Evolutionary conservation across 2,113 vertebrate species (phyloP).

Genomic region (Chamaea fasciata): DNA sequence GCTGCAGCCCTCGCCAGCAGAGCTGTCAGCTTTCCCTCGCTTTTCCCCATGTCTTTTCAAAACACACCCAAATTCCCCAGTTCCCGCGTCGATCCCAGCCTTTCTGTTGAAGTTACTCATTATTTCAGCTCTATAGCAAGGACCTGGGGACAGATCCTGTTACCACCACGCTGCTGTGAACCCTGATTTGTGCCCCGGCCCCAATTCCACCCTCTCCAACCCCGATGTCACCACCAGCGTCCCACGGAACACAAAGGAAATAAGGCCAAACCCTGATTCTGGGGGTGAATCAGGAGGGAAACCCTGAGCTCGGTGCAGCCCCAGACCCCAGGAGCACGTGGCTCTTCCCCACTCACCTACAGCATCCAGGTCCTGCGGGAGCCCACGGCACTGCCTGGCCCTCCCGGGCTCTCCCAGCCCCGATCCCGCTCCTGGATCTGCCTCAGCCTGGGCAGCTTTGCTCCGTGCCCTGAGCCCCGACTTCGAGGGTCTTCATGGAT

Average conservation of each 20-base stretch:
- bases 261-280: not conserved
- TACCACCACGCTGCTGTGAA: fast-evolving
- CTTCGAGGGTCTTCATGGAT: not conserved
- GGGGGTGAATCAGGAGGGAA: not conserved
- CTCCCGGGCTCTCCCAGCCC: not conserved
- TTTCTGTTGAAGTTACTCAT: fast-evolving
- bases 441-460: not conserved
- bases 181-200: fast-evolving
- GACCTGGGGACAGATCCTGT: not conserved
- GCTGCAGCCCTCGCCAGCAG: fast-evolving
- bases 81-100: not conserved
- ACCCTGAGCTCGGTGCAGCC: fast-evolving
- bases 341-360: slow-evolving; percentile 37
- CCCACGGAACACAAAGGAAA: fast-evolving
- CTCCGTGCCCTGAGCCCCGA: not conserved
- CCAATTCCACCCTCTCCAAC: fast-evolving
- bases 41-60: fast-evolving
- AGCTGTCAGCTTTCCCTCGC: not conserved
- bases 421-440: fast-evolving
- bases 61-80: not conserved
- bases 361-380: not conserved
- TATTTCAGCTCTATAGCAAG: not conserved
- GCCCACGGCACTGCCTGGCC: fast-evolving
- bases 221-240: fast-evolving
- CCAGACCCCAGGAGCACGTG: fast-evolving